Evolutionary conservation across 2,888 invertebrate genomes (phyloP).

Genomic region (Macaria notata): DNA sequence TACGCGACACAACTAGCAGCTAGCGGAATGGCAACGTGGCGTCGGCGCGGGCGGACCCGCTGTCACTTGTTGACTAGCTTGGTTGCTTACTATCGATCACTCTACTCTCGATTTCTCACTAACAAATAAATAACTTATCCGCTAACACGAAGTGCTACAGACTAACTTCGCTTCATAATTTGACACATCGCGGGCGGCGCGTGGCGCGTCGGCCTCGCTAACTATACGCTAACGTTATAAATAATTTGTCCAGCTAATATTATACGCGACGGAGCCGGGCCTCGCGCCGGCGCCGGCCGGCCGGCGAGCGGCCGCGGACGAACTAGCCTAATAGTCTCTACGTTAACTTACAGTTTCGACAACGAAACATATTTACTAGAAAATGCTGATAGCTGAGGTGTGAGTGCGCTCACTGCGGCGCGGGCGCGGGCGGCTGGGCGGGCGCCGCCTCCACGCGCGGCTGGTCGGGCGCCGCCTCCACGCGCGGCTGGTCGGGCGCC

Average conservation of each 20-base stretch:
- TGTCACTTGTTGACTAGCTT: conserved; percentile 76
- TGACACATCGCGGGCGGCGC: conserved; percentile 58
- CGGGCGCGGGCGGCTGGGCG: too few species aligned
- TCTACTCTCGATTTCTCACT: conserved; percentile 68
- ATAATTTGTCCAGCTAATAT: conserved; percentile 78
- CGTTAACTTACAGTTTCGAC: conserved; percentile 72
- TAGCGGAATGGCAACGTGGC: conserved; percentile 73
- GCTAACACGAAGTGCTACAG: conserved; percentile 57
- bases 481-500: conserved; percentile 7
- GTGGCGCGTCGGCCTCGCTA: conserved; percentile 44
- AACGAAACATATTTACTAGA: conserved; percentile 74
- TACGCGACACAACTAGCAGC: conserved; percentile 42
- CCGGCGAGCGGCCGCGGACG: conserved; percentile 49
- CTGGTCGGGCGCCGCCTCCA: conserved; percentile 32
- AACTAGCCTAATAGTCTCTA: conserved; percentile 71
- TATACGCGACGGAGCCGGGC: conserved; percentile 45
- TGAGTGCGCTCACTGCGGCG: conserved; percentile 47
- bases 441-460: too few species aligned
- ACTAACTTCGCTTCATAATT: conserved; percentile 56
- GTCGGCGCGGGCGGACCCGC: conserved; percentile 47
- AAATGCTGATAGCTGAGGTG: conserved; percentile 76
- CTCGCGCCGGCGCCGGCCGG: conserved; percentile 44
- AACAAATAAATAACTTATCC: conserved; percentile 78
- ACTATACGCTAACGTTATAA: conserved; percentile 56
- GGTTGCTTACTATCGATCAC: conserved; percentile 73